Base-by-base conservation (phyloP, 2,113 vertebrate species). In the Podarcis cretensis region DNA sequence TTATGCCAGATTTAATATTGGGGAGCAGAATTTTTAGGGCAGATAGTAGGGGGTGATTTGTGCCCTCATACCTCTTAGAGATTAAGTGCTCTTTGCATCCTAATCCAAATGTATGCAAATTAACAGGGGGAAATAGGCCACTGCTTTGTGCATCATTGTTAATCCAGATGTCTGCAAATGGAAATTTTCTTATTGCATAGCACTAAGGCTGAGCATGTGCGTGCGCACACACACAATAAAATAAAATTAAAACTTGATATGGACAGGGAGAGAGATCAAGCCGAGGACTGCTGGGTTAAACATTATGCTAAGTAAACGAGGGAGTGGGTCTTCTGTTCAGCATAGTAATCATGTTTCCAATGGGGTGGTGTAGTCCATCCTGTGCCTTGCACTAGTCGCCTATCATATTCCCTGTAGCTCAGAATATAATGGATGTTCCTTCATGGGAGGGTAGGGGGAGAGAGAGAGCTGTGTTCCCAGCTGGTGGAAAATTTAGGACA, bases 401-500 rank as follows among this genome's bases (percentile, higher is more conserved):
- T 48, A 43, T 43, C 85, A 86, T 48, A 77, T 78, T 74, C 75
- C 75, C 75, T 68, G 75, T 59, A 68, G 75, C 35, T 68, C 59
- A 48, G 59, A 78, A 86, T 68, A 68, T 77, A 86, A 86, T 66
- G 75, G 65, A 30, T 68, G 20, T 78, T 86, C 30, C n/a, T 75
- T 43, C 20, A 66, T 27, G 12, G 54, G 25, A 69, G 5, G 5
- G 5, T 8, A 27, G 57, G 32, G 84, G 32, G n/a, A 35, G 20
- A 73, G 74, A 76, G 40, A 65, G 48, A 71, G 35, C 63, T 78
- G 37, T 78, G 37, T 78, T 78, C 75, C 74, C 75, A 86, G 85
- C 85, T 86, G 85, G 75, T 86, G 63, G 74, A 43, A 86, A 86
- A 86, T 86, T 40, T 68, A 86, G 74, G 85, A 86, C 85, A 78